Evolutionary conservation across 2,888 invertebrate species (phyloP).

Genomic region (Palloptera scutellata): DNA sequence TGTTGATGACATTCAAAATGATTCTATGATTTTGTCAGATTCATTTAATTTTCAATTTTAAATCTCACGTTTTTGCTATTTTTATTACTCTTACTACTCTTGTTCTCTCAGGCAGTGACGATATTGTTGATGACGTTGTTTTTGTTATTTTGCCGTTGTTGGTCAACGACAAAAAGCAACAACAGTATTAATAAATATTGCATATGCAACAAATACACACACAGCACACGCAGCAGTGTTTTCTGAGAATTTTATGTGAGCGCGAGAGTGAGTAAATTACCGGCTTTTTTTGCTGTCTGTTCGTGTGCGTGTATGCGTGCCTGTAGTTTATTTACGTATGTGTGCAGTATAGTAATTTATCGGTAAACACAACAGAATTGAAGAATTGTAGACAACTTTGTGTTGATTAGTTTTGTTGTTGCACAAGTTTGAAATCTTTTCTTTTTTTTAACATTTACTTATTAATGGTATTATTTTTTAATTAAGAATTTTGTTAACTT

Average conservation of each 20-base stretch:
- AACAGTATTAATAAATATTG: background rate
- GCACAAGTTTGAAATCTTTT: background rate
- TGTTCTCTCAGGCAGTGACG: background rate
- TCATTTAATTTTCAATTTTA: slow-evolving; percentile 16
- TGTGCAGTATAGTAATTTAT: background rate
- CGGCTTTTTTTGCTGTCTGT: slow-evolving; percentile 5
- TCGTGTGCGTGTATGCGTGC: background rate
- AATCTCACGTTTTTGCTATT: slow-evolving; percentile 1
- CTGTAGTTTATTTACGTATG: background rate
- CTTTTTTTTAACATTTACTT: too few relatives aligned
- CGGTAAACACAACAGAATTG: background rate
- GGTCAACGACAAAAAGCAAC: background rate
- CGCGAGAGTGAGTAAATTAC: slow-evolving; percentile 3
- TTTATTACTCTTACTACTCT: slow-evolving; percentile 6
- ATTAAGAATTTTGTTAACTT: background rate
- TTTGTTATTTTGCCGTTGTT: background rate
- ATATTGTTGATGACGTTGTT: background rate
- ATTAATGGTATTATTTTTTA: background rate
- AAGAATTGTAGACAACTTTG: too few relatives aligned
- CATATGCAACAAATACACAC: background rate
- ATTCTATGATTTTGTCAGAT: slow-evolving; percentile 1
- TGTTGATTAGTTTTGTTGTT: background rate
- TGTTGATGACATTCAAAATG: background rate
- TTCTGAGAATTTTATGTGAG: background rate
- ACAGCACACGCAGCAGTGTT: background rate